phyloP scores from a whole-genome alignment of 2,888 invertebrate species.

The Chaitophorus viminalis region DNA sequence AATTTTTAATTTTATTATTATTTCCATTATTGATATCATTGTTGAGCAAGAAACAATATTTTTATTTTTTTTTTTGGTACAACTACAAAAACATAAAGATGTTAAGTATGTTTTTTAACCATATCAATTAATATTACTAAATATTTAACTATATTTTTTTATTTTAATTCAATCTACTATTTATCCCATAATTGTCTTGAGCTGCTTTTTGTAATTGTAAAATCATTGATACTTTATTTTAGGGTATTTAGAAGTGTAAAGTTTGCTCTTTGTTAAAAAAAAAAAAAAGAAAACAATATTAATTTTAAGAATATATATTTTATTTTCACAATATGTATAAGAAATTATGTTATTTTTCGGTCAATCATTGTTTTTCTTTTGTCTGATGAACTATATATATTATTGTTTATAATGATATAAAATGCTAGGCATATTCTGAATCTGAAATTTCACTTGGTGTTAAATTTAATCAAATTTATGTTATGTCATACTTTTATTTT shows the following conservation, averaged over 20 bases:
- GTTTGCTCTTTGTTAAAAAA: slow-evolving; percentile 1
- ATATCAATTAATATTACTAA: slow-evolving; percentile 39
- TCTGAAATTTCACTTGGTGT: background rate
- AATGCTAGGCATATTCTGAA: background rate
- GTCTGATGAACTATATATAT: background rate
- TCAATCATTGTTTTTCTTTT: background rate
- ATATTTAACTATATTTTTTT: background rate
- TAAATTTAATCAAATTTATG: background rate
- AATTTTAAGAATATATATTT: slow-evolving; percentile 30
- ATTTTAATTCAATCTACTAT: background rate
- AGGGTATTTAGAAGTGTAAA: background rate
- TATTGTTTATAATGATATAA: background rate
- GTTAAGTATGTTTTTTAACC: background rate
- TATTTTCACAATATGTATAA: slow-evolving; percentile 38
- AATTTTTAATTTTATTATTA: slow-evolving; percentile 1
- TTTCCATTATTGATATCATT: background rate
- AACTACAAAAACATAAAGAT: background rate
- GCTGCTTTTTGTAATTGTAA: background rate
- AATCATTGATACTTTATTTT: slow-evolving; percentile 39
- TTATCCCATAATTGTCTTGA: background rate
- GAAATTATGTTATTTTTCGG: background rate
- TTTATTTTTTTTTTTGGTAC: background rate
- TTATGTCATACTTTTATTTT: background rate
- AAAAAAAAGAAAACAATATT: background rate
- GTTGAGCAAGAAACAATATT: background rate